A percentile compares a stretch with the other conserved stretches of the same genome.
These are phyloP conservation scores for Ostrea denselamellosa DNA, from an alignment of 1,140 invertebrate genomes.

Conservation along the genomic window DNA sequence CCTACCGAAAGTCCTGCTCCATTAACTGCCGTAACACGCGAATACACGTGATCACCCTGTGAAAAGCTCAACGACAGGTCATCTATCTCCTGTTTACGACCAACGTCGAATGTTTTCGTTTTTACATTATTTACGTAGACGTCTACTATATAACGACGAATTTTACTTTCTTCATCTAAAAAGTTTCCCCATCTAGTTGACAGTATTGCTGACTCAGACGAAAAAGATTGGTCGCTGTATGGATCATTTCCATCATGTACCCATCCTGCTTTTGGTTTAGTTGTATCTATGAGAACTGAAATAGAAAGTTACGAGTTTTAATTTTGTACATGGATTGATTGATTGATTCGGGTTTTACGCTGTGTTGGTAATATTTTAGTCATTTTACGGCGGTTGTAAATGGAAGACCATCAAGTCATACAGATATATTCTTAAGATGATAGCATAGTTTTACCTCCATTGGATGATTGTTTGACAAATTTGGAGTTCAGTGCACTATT, in stretches of 20 bases:
- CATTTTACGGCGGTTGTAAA: no score
- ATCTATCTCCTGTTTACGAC: conserved; percentile 23
- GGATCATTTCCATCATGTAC: conserved; percentile 52
- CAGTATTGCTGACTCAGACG: conserved; percentile 56
- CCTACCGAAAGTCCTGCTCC: conserved; percentile 47
- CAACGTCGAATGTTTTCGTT: conserved; percentile 42
- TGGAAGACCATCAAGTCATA: no score
- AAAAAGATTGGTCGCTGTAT: conserved; percentile 51
- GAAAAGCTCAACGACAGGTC: conserved; percentile 55
- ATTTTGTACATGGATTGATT: no score
- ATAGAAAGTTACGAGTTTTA: conserved; percentile 42
- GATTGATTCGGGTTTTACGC: no score
- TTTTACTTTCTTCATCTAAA: conserved; percentile 59
- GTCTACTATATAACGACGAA: conserved; percentile 51
- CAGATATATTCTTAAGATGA: no score
- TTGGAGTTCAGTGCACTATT: conserved; percentile 63
- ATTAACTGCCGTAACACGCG: conserved; percentile 53
- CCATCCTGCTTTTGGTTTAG: conserved; percentile 54
- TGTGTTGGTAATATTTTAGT: no score
- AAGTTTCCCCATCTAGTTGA: conserved; percentile 57
- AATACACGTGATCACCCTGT: conserved; percentile 51
- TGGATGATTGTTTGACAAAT: conserved; percentile 50
- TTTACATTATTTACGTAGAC: conserved; percentile 56
- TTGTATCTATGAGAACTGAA: conserved; percentile 47
- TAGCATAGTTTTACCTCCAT: conserved; percentile 57